Evolutionary conservation across 1,140 invertebrate genomes (phyloP).

Genomic region (Portunus trituberculatus): DNA sequence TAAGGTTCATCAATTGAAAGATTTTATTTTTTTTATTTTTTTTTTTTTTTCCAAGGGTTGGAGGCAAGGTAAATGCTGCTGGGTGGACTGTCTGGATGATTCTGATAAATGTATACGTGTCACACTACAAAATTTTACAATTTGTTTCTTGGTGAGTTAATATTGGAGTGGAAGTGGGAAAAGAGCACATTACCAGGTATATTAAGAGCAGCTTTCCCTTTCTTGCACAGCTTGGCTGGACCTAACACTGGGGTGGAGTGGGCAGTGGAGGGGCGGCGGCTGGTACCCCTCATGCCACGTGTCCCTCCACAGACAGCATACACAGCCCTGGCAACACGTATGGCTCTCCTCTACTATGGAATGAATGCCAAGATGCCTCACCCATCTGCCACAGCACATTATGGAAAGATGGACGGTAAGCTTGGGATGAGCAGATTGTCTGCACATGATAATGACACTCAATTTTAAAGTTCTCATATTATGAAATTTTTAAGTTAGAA

Average conservation of each 20-base stretch:
- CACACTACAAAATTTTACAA: not conserved
- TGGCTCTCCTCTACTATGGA: constrained; percentile 82
- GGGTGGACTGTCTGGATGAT: too few species aligned
- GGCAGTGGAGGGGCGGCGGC: constrained; percentile 91
- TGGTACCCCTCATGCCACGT: constrained; percentile 90
- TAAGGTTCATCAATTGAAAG: not conserved
- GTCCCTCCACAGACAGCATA: constrained; percentile 89
- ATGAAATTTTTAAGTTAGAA: too few species aligned
- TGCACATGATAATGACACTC: not conserved
- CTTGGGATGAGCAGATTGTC: not conserved
- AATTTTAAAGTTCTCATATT: too few species aligned
- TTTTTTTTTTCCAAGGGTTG: too few species aligned
- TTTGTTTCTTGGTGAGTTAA: too few species aligned
- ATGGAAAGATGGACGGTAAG: constrained; percentile 76
- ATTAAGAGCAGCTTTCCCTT: too few species aligned
- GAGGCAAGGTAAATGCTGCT: too few species aligned
- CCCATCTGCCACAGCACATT: constrained; percentile 78
- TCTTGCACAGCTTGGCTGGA: constrained; percentile 86
- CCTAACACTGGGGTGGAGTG: constrained; percentile 90
- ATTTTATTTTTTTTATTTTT: not conserved
- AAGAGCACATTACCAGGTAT: not conserved
- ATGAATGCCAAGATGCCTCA: constrained; percentile 82
- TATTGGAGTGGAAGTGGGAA: too few species aligned
- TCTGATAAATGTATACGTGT: not conserved
- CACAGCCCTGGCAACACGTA: constrained; percentile 89